Evolutionary conservation across 2,797 vertebrate genomes (phyloP), one percentile per base, ranked within the genome.

Genomic region (Silurus aristotelis): DNA sequence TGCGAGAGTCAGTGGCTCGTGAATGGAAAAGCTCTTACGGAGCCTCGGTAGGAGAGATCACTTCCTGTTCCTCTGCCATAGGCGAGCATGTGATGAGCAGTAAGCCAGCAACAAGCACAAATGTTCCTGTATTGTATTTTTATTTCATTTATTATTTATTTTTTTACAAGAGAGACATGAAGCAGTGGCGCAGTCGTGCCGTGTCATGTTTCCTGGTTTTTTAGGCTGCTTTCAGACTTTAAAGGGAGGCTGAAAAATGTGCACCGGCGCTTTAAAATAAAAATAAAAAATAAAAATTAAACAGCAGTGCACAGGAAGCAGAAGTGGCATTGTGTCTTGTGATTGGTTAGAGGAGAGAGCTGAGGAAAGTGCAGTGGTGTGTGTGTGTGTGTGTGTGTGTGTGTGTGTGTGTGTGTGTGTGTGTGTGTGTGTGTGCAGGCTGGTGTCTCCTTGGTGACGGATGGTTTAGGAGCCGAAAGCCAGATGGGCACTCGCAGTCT

Each of bases 211-310:
- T 52, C 48, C 8, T 70, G 80, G 56, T 60, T 78, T n/a, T 80
- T 83, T 73, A 67, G 75, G 58, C 43, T 27, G n/a, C 15, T 61
- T 38, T 84, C 22, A 52, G 55, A 73, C 19, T 17, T 2, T 68
- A 80, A 55, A 55, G 27, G 75, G n/a, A 68, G 20, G 64, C 14
- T 63, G 14, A 43, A 43, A 92, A 89, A 85, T 82, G 88, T 85
- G 88, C 83, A 19, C 64, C 92, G 90, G 86, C 89, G 87, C 94
- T 94, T 95, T 95, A 95, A 95, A 91, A 89, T 56, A 55, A 31
- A 77, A 95, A 91, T 88, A 76, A 31, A 64, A 10, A 22, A 64
- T 25, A 27, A 64, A 64, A 64, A 25, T n/a, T n/a, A 88, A 87
- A 86, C 56, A 83, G 89, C 90, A 84, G 87, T 90, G 92, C 91